These are phyloP conservation scores for Aphis craccivora DNA, from an alignment of 1,140 invertebrate genomes.

Conservation along the genomic window DNA sequence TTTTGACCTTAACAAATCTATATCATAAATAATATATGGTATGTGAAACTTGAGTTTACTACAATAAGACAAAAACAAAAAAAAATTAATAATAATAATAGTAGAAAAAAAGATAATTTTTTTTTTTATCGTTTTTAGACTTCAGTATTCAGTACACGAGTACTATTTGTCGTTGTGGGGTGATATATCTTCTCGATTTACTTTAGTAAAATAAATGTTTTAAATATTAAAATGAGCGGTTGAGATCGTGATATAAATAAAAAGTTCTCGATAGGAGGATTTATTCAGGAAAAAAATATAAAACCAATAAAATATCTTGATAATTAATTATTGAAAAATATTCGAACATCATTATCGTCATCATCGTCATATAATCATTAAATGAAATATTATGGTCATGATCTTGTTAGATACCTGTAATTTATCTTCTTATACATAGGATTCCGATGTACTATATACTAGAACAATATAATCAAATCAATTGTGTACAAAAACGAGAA, in stretches of 20 bases:
- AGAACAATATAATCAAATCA: neutral
- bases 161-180: neutral
- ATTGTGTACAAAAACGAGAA: neutral
- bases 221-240: conserved; percentile 41
- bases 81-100: neutral
- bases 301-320: neutral
- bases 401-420: neutral
- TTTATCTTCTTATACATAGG: neutral
- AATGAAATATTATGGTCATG: neutral
- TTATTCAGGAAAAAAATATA: neutral
- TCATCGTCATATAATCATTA: neutral
- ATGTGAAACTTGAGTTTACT: neutral
- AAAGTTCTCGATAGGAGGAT: neutral
- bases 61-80: neutral
- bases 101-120: neutral
- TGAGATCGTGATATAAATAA: conserved; percentile 20
- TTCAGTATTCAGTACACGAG: conserved; percentile 25
- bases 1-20: neutral
- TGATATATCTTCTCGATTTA: conserved; percentile 15
- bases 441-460: neutral
- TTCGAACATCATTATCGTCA: neutral
- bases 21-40: neutral
- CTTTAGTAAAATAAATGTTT: conserved; percentile 27
- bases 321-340: neutral
- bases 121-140: neutral